These are phyloP conservation scores for Odontomyia ornata DNA, from an alignment of 2,888 invertebrate genomes.

Conservation along the genomic window DNA sequence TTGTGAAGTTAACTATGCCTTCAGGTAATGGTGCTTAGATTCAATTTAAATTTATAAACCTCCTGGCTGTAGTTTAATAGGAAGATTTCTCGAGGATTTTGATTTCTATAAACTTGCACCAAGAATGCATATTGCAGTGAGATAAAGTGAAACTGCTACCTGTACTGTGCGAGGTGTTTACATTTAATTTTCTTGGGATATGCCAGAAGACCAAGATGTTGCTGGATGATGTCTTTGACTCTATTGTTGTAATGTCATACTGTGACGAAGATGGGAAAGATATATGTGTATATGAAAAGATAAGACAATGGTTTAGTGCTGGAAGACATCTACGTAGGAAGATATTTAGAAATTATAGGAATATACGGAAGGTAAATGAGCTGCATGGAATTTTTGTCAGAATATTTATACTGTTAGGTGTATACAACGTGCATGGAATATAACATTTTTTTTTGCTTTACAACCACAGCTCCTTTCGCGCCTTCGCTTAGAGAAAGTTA, in stretches of 20 bases:
- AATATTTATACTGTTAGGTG: too few relatives aligned
- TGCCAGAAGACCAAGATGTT: conserved; percentile 18
- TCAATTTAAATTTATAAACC: conserved; percentile 31
- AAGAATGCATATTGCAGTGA: not conserved
- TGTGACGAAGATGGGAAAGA: too few relatives aligned
- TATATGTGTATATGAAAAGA: not conserved
- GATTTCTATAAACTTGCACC: not conserved
- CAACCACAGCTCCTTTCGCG: too few relatives aligned
- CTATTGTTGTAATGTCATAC: not conserved
- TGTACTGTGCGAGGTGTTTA: conserved; percentile 4
- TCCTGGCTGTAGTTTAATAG: not conserved
- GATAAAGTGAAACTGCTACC: not conserved
- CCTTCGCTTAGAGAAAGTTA: too few relatives aligned
- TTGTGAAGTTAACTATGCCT: not conserved
- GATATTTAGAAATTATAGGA: too few relatives aligned
- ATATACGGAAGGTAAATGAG: too few relatives aligned
- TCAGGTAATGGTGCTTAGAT: not conserved
- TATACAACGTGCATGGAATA: too few relatives aligned
- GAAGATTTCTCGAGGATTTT: not conserved
- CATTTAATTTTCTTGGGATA: conserved; percentile 38
- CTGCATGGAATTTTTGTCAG: too few relatives aligned
- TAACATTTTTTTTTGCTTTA: too few relatives aligned
- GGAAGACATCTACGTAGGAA: too few relatives aligned
- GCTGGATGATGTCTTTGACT: not conserved
- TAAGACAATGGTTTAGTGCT: not conserved